These are phyloP conservation scores for Planococcus citri DNA, from an alignment of 1,140 invertebrate species.

Conservation along the genomic window DNA sequence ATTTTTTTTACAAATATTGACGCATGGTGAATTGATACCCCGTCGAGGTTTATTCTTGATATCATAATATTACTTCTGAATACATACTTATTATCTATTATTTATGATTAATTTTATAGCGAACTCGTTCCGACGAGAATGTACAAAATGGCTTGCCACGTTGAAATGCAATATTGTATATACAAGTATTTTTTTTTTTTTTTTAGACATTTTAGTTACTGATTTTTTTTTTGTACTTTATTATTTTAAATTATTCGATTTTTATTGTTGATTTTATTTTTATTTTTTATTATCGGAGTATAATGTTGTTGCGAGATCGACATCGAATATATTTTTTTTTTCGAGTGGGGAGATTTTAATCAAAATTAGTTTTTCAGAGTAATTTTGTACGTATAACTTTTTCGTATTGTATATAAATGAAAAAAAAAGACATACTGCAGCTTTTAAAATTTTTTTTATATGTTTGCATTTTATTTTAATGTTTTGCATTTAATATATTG, in stretches of 20 bases:
- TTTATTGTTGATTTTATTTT: background rate
- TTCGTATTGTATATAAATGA: background rate
- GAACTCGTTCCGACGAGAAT: background rate
- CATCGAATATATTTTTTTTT: background rate
- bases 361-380: constrained; percentile 9
- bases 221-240: constrained; percentile 2
- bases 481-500: background rate
- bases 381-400: background rate
- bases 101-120: too few relatives aligned
- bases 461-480: background rate
- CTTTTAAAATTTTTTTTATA: constrained; percentile 6
- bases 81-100: too few relatives aligned
- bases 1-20: too few relatives aligned
- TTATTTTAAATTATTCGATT: background rate
- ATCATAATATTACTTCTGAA: too few relatives aligned
- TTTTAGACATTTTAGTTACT: background rate
- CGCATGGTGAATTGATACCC: too few relatives aligned
- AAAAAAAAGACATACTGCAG: background rate
- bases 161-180: background rate
- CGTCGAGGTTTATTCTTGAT: too few relatives aligned
- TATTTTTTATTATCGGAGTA: background rate
- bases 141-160: background rate
- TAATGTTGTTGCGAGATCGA: background rate
- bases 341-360: background rate
- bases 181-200: background rate